Base-by-base conservation (phyloP, 2,888 invertebrate species). In the Rhagonycha fulva region DNA sequence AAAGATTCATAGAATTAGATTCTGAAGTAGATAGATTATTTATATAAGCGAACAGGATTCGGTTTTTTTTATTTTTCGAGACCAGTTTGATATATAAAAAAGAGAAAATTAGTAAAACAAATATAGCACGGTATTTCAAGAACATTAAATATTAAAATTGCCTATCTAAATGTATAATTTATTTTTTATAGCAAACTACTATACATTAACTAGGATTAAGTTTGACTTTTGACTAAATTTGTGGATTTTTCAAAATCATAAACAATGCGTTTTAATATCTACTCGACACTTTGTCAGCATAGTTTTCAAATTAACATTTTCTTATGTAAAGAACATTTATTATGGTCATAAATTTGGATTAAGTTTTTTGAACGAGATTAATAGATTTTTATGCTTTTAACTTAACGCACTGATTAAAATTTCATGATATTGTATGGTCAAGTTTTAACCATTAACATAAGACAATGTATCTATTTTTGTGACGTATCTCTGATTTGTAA, bases 21-120 rank as follows among this genome's bases (percentile, higher is more conserved):
- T n/a, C 12, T 47, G 47, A 47, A 47, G 47, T 47, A 47, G 47
- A 47, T 47, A 12, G 47, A 47, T 47, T 47, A 47, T 47, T 47
- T 47, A 12, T 47, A 12, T n/a, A n/a, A 47, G n/a, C 7, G 47
- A 47, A 47, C 47, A 47, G 47, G 47, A 47, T 47, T 47, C n/a
- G 2, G 47, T 47, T 47, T n/a, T n/a, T 47, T 47, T 47, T n/a
- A 47, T 47, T 47, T n/a, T 47, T 47, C n/a, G n/a, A n/a, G 47
- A 47, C 47, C 47, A 47, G 47, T 47, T 47, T 47, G 47, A n/a
- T 47, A 9, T n/a, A 47, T 47, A 47, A 47, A 47, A 47, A 47
- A 47, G 79, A 79, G 76, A 78, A 79, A 80, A 81, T 82, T 81
- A 79, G 77, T 77, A 80, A 82, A 82, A 80, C 81, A 82, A 82